Evolutionary conservation across 37 sponge, comb jelly and placozoan species (phyloP).

Genomic region (Ianthella basta): DNA sequence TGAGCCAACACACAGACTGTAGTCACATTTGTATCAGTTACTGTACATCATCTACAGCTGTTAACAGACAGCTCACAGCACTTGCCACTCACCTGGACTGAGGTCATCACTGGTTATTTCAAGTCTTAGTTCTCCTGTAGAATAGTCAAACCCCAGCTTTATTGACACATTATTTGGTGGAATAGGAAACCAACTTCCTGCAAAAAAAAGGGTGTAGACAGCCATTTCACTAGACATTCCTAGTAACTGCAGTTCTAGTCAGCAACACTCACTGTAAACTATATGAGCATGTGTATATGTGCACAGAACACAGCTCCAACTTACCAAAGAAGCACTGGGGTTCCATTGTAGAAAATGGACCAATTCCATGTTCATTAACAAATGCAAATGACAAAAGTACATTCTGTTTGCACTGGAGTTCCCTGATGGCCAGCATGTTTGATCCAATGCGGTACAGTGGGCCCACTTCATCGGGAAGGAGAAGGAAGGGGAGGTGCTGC

Average conservation of each 20-base stretch:
- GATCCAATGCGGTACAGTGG: conserved; percentile 15
- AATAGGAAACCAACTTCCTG: conserved; percentile 13
- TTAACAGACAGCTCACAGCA: too few relatives aligned
- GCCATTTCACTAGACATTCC: too few relatives aligned
- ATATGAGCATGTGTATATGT: too few relatives aligned
- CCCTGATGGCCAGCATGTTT: conserved; percentile 25
- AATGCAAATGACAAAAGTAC: conserved; percentile 17
- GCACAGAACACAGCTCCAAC: too few relatives aligned
- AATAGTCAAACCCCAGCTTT: background rate
- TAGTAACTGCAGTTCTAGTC: too few relatives aligned
- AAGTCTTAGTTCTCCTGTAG: background rate
- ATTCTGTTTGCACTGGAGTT: conserved; percentile 19
- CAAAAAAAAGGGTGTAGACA: background rate
- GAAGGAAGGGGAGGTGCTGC: conserved; percentile 27
- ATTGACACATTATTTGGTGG: background rate
- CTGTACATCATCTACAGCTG: too few relatives aligned
- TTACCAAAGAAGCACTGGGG: conserved; percentile 18
- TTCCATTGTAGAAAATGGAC: background rate
- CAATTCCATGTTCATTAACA: background rate
- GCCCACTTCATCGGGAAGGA: conserved; percentile 21
- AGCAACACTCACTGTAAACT: too few relatives aligned
- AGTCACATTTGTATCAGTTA: too few relatives aligned
- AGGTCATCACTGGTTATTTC: background rate
- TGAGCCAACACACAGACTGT: too few relatives aligned
- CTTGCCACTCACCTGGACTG: conserved; percentile 5